These are phyloP conservation scores for Hippoglossus hippoglossus DNA, from an alignment of 2,797 vertebrate species.

Conservation along the genomic window DNA sequence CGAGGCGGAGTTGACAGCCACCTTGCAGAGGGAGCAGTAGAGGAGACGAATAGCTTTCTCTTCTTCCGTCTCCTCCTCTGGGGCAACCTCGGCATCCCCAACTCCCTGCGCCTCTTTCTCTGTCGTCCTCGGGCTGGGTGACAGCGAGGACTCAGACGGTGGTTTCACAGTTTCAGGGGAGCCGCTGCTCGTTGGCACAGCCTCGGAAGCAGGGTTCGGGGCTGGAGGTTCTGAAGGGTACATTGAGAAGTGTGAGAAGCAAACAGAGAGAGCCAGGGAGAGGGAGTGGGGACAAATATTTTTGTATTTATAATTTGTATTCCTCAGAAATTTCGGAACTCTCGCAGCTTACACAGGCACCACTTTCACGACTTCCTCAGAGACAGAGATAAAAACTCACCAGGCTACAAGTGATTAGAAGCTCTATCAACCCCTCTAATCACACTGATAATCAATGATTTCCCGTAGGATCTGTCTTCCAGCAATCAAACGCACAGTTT, in stretches of 20 bases:
- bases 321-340: slow-evolving; percentile 15
- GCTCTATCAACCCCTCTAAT: slow-evolving; percentile 46
- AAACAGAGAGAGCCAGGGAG: not conserved
- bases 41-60: slow-evolving; percentile 94
- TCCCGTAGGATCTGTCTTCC: slow-evolving; percentile 56
- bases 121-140: slow-evolving; percentile 18
- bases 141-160: slow-evolving; percentile 67
- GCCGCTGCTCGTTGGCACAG: slow-evolving; percentile 76
- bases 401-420: slow-evolving; percentile 58
- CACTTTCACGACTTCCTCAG: slow-evolving; percentile 7
- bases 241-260: not conserved
- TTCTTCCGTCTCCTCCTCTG: slow-evolving; percentile 90
- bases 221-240: slow-evolving; percentile 40
- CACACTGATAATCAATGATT: slow-evolving; percentile 65
- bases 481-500: slow-evolving; percentile 45
- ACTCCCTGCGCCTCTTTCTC: slow-evolving; percentile 74
- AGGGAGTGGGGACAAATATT: not conserved
- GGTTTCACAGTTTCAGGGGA: slow-evolving; percentile 79
- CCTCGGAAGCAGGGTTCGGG: slow-evolving; percentile 72
- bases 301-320: not conserved
- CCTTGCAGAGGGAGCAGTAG: slow-evolving; percentile 98
- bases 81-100: slow-evolving; percentile 69
- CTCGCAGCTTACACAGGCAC: slow-evolving; percentile 1
- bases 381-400: slow-evolving; percentile 58
- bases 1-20: slow-evolving; percentile 97